Evolutionary conservation across 2,113 vertebrate genomes (phyloP).

Genomic region (Tupaia tana): DNA sequence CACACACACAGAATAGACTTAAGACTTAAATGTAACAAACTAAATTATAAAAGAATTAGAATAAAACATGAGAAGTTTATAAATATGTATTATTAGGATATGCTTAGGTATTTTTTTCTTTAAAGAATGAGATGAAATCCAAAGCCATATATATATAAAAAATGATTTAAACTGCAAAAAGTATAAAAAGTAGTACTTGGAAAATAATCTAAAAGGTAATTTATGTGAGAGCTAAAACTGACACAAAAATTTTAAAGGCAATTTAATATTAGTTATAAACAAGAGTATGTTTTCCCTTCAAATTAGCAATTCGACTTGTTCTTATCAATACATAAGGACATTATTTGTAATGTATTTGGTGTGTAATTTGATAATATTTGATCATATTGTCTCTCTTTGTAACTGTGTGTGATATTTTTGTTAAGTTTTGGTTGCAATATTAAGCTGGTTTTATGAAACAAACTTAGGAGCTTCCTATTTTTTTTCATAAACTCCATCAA

Average conservation of each 20-base stretch:
- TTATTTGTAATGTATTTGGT: background rate
- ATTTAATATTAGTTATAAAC: background rate
- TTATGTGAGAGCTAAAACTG: background rate
- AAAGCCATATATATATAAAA: background rate
- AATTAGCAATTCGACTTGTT: background rate
- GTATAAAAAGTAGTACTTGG: background rate
- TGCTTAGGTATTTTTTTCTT: background rate
- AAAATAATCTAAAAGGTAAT: background rate
- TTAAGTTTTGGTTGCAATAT: background rate
- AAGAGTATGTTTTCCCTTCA: background rate
- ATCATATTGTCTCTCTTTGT: background rate
- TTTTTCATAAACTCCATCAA: background rate
- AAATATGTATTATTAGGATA: background rate
- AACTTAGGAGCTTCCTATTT: constrained; percentile 22
- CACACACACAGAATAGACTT: background rate
- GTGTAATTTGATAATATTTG: background rate
- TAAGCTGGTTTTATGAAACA: constrained; percentile 24
- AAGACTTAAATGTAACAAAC: constrained; percentile 11
- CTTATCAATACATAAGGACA: background rate
- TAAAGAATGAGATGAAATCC: background rate
- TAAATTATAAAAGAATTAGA: constrained; percentile 41
- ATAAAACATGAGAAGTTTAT: background rate
- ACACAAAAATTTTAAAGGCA: background rate
- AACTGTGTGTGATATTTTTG: constrained; percentile 9
- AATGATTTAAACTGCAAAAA: background rate